Conservation (phyloP, 2,113 vertebrate species). For the Spermophilus dauricus region DNA sequence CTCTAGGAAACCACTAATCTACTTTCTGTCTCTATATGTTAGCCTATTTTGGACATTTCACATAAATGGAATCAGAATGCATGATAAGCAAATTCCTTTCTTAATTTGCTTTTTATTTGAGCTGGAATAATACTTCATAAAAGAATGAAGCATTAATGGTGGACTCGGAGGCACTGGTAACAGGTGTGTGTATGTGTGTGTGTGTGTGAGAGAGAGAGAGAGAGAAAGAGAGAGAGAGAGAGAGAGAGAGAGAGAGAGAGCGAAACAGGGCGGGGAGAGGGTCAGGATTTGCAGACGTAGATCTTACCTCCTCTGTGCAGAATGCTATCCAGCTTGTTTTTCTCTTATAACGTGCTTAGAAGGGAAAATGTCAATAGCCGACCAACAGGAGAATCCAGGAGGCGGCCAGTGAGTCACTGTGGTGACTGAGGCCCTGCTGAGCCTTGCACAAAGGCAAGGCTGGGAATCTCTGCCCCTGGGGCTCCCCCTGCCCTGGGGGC, state of each 20-base stretch:
- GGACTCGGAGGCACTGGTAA: background rate
- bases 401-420: slow-evolving; percentile 24
- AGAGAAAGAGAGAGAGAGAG: too few relatives aligned
- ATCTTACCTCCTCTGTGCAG: background rate
- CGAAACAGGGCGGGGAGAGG: too few relatives aligned
- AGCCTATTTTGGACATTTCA: background rate
- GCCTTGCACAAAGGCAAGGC: background rate
- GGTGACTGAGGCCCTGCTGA: slow-evolving; percentile 30
- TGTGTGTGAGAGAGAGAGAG: background rate
- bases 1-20: background rate
- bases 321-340: background rate
- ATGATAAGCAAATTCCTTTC: background rate
- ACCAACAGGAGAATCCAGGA: slow-evolving; percentile 13
- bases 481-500: background rate
- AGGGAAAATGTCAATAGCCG: slow-evolving; percentile 71
- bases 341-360: background rate
- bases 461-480: background rate
- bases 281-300: background rate
- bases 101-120: slow-evolving; percentile 34
- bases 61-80: background rate
- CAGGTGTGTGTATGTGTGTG: background rate
- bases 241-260: too few relatives aligned
- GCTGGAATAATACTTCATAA: background rate
- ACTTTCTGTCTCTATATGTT: background rate
- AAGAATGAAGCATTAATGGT: background rate